Conservation (phyloP, 2,888 invertebrate species). For the Empis livida region DNA sequence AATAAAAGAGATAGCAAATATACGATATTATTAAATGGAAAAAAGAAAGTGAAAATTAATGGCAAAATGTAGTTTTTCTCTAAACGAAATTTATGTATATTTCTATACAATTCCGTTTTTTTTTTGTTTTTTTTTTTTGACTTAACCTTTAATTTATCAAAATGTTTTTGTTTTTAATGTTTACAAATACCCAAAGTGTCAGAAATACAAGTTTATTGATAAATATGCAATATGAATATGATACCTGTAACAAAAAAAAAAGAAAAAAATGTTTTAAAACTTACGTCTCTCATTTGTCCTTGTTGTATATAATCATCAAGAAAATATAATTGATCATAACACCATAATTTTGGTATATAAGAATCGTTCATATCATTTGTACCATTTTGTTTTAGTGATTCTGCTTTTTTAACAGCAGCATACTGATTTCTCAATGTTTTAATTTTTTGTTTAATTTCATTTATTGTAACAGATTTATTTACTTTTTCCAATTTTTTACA, state of each 20-base stretch:
- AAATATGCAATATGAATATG: too few species aligned
- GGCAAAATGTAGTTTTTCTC: too few species aligned
- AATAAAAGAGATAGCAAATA: too few species aligned
- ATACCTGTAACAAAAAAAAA: too few species aligned
- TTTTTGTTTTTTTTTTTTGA: background rate
- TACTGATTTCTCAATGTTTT: background rate
- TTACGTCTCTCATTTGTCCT: background rate
- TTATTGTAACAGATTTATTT: background rate
- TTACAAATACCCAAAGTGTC: too few species aligned
- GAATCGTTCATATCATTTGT: background rate
- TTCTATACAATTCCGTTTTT: too few species aligned
- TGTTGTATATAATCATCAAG: background rate
- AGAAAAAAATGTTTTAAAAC: background rate
- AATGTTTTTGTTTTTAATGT: too few species aligned
- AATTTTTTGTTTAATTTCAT: background rate
- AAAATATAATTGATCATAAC: background rate
- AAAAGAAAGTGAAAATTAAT: too few species aligned
- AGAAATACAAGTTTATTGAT: too few species aligned
- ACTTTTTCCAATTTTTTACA: background rate
- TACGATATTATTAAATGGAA: too few species aligned
- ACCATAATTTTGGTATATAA: background rate
- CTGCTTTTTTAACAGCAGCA: background rate
- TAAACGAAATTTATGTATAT: too few species aligned
- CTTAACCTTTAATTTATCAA: too few species aligned
- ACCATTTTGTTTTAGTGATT: background rate